Percentiles rank a stretch among this genome's conserved stretches.
These are phyloP conservation scores for Mus spretus DNA, from an alignment of 2,797 vertebrate species.

Conservation along the genomic window DNA sequence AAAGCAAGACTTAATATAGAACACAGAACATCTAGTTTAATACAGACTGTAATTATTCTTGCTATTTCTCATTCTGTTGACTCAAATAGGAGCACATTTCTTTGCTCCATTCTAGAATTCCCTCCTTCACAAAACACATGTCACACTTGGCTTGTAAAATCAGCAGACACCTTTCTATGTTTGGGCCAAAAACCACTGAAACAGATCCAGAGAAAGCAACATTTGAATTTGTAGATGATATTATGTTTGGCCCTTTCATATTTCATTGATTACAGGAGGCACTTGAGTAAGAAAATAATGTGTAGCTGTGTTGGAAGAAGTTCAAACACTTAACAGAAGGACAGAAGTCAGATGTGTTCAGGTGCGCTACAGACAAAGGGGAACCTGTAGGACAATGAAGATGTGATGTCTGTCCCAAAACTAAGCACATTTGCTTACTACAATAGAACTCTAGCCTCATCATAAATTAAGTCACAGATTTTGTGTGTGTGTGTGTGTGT, in stretches of 20 bases:
- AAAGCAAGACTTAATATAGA: not conserved
- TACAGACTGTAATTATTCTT: slow-evolving; percentile 53
- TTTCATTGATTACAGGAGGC: slow-evolving; percentile 74
- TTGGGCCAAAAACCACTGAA: slow-evolving; percentile 86
- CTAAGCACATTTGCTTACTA: slow-evolving; percentile 17
- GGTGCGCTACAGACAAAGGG: slow-evolving; percentile 50
- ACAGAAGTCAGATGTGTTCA: slow-evolving; percentile 7
- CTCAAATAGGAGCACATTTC: slow-evolving; percentile 74
- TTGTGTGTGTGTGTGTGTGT: not conserved
- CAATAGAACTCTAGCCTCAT: not conserved
- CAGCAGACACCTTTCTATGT: slow-evolving; percentile 85
- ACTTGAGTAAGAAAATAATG: slow-evolving; percentile 72
- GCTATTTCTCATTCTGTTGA: slow-evolving; percentile 68
- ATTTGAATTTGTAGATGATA: slow-evolving; percentile 86
- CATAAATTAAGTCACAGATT: slow-evolving; percentile 41
- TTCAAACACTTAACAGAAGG: slow-evolving; percentile 45
- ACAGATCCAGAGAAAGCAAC: slow-evolving; percentile 85
- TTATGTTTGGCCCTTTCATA: slow-evolving; percentile 86
- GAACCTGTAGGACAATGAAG: not conserved
- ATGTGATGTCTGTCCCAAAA: not conserved
- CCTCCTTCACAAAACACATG: slow-evolving; percentile 63
- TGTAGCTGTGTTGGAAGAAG: slow-evolving; percentile 58
- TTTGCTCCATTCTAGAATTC: slow-evolving; percentile 76
- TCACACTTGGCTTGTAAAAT: slow-evolving; percentile 85
- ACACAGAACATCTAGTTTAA: not conserved